Conservation (phyloP, 2,888 invertebrate genomes). For the Pandemis heparana region DNA sequence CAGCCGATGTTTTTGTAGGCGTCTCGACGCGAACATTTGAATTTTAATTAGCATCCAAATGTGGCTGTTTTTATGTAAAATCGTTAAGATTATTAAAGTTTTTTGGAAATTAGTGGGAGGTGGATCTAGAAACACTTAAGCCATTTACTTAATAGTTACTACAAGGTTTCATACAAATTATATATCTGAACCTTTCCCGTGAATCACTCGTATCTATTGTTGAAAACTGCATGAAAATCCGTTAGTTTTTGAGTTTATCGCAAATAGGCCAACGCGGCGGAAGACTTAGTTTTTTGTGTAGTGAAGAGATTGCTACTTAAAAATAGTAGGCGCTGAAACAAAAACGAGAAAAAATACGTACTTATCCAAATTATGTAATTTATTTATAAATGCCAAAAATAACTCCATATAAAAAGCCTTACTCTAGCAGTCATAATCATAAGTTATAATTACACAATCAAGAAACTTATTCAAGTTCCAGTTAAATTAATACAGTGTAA, state of each 20-base stretch:
- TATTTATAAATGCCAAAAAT: background rate
- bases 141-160: no score
- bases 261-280: no score
- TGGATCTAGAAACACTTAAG: background rate
- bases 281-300: no score
- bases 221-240: no score
- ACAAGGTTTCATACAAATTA: no score
- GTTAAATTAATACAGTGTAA: background rate
- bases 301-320: background rate
- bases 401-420: background rate
- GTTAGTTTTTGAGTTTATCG: no score
- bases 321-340: background rate
- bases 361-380: background rate
- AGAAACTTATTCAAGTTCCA: conserved; percentile 8
- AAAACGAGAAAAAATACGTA: background rate
- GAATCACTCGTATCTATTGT: no score
- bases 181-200: no score
- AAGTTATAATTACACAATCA: no score
- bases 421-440: no score
- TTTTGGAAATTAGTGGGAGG: background rate
- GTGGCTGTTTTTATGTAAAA: background rate
- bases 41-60: conserved; percentile 3
- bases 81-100: background rate
- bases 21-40: background rate
- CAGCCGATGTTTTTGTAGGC: background rate